phyloP scores from a whole-genome alignment of 1,140 invertebrate genomes.

The Phymastichus coffea region DNA sequence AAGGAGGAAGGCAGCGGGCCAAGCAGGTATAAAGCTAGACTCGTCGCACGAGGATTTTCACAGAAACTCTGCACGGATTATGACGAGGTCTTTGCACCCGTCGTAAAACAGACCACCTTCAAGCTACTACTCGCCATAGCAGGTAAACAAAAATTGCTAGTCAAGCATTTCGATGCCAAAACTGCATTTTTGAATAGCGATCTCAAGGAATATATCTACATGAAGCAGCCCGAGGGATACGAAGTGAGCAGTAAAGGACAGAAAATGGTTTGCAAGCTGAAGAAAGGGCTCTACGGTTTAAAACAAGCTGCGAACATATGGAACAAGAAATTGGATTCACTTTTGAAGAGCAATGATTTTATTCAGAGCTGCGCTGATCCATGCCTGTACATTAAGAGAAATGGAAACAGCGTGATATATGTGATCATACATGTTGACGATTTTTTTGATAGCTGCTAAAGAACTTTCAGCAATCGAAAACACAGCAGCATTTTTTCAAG shows the following conservation, averaged over 20 bases:
- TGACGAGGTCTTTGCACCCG: conserved; percentile 38
- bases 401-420: conserved; percentile 19
- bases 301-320: too few relatives aligned
- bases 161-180: conserved; percentile 41
- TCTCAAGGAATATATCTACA: conserved; percentile 47
- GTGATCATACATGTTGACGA: conserved; percentile 9
- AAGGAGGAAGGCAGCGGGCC: conserved; percentile 3
- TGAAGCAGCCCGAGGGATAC: conserved; percentile 40
- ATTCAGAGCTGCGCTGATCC: too few relatives aligned
- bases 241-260: conserved; percentile 17
- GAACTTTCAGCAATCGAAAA: neutral
- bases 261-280: conserved; percentile 27
- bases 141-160: conserved; percentile 10
- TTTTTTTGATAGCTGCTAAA: neutral
- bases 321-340: too few relatives aligned
- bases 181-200: conserved; percentile 42
- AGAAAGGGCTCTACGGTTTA: too few relatives aligned
- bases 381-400: too few relatives aligned
- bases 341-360: too few relatives aligned
- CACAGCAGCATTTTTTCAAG: neutral
- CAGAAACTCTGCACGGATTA: conserved; percentile 36
- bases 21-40: conserved; percentile 22
- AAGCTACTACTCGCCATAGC: conserved; percentile 31
- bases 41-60: conserved; percentile 26
- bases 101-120: conserved; percentile 25